These are phyloP conservation scores for Xyrichtys novacula DNA, from an alignment of 2,797 vertebrate species.

Conservation along the genomic window DNA sequence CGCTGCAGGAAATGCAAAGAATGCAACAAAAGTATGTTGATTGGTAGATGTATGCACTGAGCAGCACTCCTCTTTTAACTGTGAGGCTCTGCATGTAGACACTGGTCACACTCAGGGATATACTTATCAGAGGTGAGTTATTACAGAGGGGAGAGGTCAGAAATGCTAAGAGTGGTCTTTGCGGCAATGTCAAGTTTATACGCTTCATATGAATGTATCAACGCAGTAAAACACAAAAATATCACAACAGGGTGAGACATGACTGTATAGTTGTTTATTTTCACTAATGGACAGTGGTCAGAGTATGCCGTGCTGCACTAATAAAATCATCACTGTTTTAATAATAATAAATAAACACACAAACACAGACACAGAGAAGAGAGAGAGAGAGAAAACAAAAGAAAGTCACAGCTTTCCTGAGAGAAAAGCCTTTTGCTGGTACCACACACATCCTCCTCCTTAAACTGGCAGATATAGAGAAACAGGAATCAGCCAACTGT, in stretches of 20 bases:
- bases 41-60: constrained; percentile 46
- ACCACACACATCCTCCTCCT: constrained; percentile 28
- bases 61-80: constrained; percentile 44
- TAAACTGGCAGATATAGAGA: constrained; percentile 39
- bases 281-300: constrained; percentile 74
- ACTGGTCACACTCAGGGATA: constrained; percentile 36
- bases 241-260: constrained; percentile 21
- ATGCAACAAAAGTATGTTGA: constrained; percentile 66
- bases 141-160: constrained; percentile 36
- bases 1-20: constrained; percentile 63
- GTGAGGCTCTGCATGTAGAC: constrained; percentile 56
- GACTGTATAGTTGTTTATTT: constrained; percentile 70
- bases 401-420: constrained; percentile 41
- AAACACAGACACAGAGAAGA: constrained; percentile 52
- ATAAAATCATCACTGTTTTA: constrained; percentile 66
- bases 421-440: constrained; percentile 26
- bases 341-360: constrained; percentile 81
- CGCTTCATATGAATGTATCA: constrained; percentile 7
- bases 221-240: constrained; percentile 15
- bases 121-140: constrained; percentile 52
- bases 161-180: constrained; percentile 30
- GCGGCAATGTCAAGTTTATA: background rate
- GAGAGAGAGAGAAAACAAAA: constrained; percentile 44
- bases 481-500: constrained; percentile 15
- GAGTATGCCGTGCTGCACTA: constrained; percentile 67